Evolutionary conservation across 2,113 vertebrate genomes (phyloP), one percentile per base, ranked within the genome.

Genomic region (Cervus canadensis): DNA sequence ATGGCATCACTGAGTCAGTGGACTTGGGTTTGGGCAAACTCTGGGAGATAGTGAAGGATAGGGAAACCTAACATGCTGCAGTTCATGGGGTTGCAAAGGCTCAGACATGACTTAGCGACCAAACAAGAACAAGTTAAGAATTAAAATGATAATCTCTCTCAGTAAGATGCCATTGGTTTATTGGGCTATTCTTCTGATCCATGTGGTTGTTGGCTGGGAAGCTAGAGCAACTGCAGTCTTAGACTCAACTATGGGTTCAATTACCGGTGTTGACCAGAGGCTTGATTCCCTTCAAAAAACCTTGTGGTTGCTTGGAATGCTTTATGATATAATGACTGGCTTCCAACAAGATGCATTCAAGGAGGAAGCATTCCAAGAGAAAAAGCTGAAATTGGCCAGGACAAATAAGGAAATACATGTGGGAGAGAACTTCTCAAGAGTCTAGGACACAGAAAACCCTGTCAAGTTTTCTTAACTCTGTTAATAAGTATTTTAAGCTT

Each of bases 201-300:
- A 50, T 1, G 2, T 59, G 23, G 0, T 26, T 10, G 43, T 83
- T 93, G 11, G 11, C n/a, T 91, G 21, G 2, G 23, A 43, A 3
- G 2, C 5, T 4, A 84, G 5, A n/a, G 36, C 2, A 19, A 25
- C 1, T 36, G 14, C 3, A 36, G 33, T 1, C 13, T 33, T 5
- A 57, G 30, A 23, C 2, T 64, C 13, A 1, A 26, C 2, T 50
- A 2, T 21, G 21, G 21, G 7, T n/a, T 57, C 15, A 25, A 19
- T 16, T n/a, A 30, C 36, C 79, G 8, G 21, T 33, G 8, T 78
- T 82, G 15, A 9, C 4, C 26, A 87, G 16, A 59, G 7, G 21
- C 15, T n/a, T 56, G 9, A 36, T 82, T 90, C 1, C 21, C 7
- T 62, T 40, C 3, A 25, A 56, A 40, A 19, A 6, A 26, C 3